These are phyloP conservation scores for Guaruba guarouba DNA, from an alignment of 2,113 vertebrate species.

Conservation along the genomic window DNA sequence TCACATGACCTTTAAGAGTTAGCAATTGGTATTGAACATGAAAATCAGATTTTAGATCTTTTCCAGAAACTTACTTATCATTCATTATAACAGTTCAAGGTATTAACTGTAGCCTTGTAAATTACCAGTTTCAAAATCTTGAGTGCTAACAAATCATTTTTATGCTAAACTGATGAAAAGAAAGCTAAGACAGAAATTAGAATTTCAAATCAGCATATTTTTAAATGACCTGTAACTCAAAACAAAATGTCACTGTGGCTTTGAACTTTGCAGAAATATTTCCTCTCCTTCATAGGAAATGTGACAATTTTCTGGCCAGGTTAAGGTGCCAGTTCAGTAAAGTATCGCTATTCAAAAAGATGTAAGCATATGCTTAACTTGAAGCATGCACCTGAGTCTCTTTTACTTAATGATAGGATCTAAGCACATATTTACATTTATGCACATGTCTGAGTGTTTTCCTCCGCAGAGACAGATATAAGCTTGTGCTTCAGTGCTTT, in stretches of 20 bases:
- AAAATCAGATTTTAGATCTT: not conserved
- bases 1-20: not conserved
- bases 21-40: not conserved
- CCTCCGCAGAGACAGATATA: slow-evolving; percentile 51
- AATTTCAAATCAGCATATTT: slow-evolving; percentile 14
- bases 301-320: not conserved
- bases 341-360: not conserved
- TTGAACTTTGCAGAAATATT: not conserved
- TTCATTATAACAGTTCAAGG: not conserved
- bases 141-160: slow-evolving; percentile 20
- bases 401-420: slow-evolving; percentile 63
- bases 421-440: slow-evolving; percentile 68
- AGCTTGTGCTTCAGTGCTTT: slow-evolving; percentile 57
- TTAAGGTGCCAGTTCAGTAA: slow-evolving; percentile 36
- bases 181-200: slow-evolving; percentile 16
- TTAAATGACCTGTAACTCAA: not conserved
- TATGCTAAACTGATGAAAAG: not conserved
- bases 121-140: not conserved
- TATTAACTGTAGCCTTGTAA: not conserved
- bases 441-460: slow-evolving; percentile 50
- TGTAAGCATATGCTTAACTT: slow-evolving; percentile 52
- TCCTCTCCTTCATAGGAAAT: not conserved
- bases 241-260: not conserved
- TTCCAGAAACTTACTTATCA: not conserved
- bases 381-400: slow-evolving; percentile 52